Evolutionary conservation across 2,888 invertebrate genomes (phyloP), one percentile per base, ranked within the genome.

Genomic region (Aelia acuminata): DNA sequence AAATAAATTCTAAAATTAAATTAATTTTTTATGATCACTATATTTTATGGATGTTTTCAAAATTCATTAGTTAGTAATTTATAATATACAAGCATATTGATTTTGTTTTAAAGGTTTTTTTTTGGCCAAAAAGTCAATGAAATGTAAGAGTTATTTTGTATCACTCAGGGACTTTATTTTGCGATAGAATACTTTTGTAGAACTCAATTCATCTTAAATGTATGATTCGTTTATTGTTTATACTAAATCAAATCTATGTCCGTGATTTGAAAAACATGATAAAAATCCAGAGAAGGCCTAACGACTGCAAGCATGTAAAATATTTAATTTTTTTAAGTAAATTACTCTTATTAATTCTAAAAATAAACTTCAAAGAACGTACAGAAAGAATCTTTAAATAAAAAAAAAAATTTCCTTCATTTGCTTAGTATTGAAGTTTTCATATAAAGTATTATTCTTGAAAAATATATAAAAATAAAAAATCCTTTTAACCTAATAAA

Each of bases 401-500:
- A 31, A 63, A 18, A 31, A 18, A 63, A 18, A 1, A 31, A 5
- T 5, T 4, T 63, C 5, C 1, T 15, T 63, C 26, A 31, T 57
- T 26, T 57, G 13, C 5, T 63, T 63, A 31, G 31, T 13, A 31
- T 63, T 31, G 31, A 63, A 18, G 31, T 31, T 63, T 63, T 63
- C 63, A 63, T 63, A 31, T 63, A 63, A 63, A 63, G 26, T 63
- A 63, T 63, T 63, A 63, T 63, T 31, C 63, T 26, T 18, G 15
- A 31, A 63, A 31, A 57, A 13, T 26, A 26, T 22, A 3, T 26
- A 57, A 11, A 57, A 57, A 57, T 8, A n/a, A n/a, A 57, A 57
- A 26, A 26, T 26, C 10, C 57, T 57, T 26, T 26, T 57, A 13
- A 57, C n/a, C 26, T 18, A 18, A 31, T 63, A 18, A 63, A 63